Conservation (phyloP, 2,797 vertebrate genomes). For the Pampus argenteus region DNA sequence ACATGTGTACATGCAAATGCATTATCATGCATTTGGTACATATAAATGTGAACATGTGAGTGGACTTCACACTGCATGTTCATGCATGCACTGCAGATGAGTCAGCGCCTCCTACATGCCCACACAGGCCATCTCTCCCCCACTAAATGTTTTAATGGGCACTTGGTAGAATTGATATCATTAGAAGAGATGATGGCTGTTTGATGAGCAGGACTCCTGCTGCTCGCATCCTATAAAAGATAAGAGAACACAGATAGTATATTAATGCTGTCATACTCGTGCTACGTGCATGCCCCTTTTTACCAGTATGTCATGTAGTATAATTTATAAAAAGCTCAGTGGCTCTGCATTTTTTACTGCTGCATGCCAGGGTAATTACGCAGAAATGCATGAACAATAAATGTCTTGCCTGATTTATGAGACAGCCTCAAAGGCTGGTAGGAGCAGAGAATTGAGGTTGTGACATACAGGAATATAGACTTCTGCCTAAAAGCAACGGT, state of each 20-base stretch:
- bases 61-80: background rate
- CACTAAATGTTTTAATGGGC: conserved; percentile 75
- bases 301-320: conserved; percentile 52
- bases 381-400: conserved; percentile 63
- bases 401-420: conserved; percentile 64
- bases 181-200: conserved; percentile 74
- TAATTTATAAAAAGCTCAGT: conserved; percentile 63
- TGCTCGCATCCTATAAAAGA: conserved; percentile 65
- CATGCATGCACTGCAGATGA: conserved; percentile 38
- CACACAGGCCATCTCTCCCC: conserved; percentile 41
- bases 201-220: conserved; percentile 74
- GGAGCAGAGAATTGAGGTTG: conserved; percentile 21
- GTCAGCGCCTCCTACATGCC: conserved; percentile 43
- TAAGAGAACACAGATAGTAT: conserved; percentile 27
- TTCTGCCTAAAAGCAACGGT: conserved; percentile 22
- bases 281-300: conserved; percentile 28
- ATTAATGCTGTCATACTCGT: conserved; percentile 45
- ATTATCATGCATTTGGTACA: background rate
- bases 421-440: conserved; percentile 34
- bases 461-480: conserved; percentile 36
- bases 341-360: conserved; percentile 67
- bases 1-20: background rate
- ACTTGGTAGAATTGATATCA: conserved; percentile 70
- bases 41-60: conserved; percentile 2
- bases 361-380: conserved; percentile 66